Conservation (phyloP, 2,113 vertebrate genomes). For the Atherinomorus stipes region DNA sequence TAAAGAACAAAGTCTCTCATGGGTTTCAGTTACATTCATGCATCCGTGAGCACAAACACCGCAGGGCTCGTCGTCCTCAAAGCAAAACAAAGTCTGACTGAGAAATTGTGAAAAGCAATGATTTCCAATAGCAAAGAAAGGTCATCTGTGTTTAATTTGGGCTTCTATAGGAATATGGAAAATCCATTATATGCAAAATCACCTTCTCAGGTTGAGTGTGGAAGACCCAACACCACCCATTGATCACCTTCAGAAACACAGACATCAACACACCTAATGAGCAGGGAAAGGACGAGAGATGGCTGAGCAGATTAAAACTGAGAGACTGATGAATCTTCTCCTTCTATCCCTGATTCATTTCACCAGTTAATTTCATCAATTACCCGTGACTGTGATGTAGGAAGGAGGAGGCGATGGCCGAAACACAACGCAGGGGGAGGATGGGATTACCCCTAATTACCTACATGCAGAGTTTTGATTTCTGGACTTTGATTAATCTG, state of each 20-base stretch:
- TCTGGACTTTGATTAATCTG: no score
- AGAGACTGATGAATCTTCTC: slow-evolving; percentile 44
- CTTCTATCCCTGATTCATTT: slow-evolving; percentile 47
- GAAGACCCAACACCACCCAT: slow-evolving; percentile 6
- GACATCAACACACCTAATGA: no score
- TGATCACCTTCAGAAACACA: slow-evolving; percentile 63
- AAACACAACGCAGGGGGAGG: no score
- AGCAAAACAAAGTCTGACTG: slow-evolving; percentile 15
- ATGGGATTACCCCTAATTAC: no score
- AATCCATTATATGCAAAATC: slow-evolving; percentile 72
- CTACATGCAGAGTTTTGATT: no score
- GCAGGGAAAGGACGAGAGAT: slow-evolving; percentile 18
- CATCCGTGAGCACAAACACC: slow-evolving; percentile 30
- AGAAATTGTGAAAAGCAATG: slow-evolving; percentile 44
- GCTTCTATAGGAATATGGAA: slow-evolving; percentile 70
- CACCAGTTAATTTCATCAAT: slow-evolving; percentile 65
- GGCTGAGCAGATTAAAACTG: slow-evolving; percentile 30
- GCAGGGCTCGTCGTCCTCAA: no score
- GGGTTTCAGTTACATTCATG: slow-evolving; percentile 32
- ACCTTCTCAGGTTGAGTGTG: slow-evolving; percentile 20
- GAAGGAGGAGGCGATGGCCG: no score
- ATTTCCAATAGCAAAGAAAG: slow-evolving; percentile 70
- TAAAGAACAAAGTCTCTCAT: slow-evolving; percentile 29
- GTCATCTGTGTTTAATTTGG: slow-evolving; percentile 70
- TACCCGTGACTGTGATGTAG: slow-evolving; percentile 20